These are phyloP conservation scores for Elaphurus davidianus DNA, from an alignment of 2,113 vertebrate genomes.

Conservation along the genomic window DNA sequence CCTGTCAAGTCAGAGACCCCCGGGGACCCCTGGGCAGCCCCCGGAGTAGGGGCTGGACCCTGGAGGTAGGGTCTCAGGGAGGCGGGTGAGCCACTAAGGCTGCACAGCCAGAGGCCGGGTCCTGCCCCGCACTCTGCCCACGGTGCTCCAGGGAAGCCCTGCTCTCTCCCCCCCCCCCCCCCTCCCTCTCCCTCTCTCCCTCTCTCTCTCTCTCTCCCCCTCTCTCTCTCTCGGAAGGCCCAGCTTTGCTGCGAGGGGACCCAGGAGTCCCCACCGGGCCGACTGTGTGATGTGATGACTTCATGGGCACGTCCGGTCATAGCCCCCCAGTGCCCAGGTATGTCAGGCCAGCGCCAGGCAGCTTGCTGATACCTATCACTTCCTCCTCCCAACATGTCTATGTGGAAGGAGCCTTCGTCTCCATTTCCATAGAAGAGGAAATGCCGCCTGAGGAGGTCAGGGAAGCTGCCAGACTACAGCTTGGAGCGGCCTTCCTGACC, in stretches of 20 bases:
- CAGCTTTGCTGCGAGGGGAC: background rate
- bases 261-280: background rate
- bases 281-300: background rate
- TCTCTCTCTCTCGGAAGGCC: background rate
- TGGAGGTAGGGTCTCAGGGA: background rate
- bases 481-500: background rate
- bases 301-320: rapidly evolving
- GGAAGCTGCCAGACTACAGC: background rate
- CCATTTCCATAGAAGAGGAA: background rate
- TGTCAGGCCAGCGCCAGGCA: background rate
- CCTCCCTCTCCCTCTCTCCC: rapidly evolving
- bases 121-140: background rate
- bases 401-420: background rate
- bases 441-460: background rate
- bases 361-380: background rate
- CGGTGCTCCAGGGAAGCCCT: rapidly evolving
- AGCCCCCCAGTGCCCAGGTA: background rate
- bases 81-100: rapidly evolving
- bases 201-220: no score
- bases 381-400: background rate
- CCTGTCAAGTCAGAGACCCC: background rate
- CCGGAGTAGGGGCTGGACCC: background rate
- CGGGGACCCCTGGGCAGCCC: rapidly evolving
- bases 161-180: no score
- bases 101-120: background rate